phyloP scores from a whole-genome alignment of 2,797 vertebrate genomes.

The Enteromius radiatus region DNA sequence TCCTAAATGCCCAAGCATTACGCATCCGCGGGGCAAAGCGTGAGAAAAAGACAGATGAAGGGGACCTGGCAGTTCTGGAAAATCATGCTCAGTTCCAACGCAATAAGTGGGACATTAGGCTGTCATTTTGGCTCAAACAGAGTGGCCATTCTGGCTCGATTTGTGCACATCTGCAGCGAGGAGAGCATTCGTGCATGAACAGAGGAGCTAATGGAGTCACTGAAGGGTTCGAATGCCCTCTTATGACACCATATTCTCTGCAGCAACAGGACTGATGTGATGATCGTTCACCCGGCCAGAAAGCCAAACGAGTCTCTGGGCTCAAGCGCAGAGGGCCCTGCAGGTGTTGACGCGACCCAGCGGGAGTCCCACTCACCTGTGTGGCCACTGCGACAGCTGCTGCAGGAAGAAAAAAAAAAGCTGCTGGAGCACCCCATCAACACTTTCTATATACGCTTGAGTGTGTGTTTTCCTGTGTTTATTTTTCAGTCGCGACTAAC shows the following conservation, averaged over 20 bases:
- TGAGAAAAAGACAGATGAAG: conserved; percentile 21
- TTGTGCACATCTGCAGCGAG: conserved; percentile 29
- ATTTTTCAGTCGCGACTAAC: conserved; percentile 30
- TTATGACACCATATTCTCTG: conserved; percentile 22
- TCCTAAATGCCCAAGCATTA: conserved; percentile 17
- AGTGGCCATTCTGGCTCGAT: conserved; percentile 35
- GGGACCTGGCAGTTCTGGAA: conserved; percentile 15
- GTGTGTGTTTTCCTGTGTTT: conserved; percentile 32
- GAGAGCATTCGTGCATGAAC: conserved; percentile 23
- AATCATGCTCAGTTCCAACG: conserved; percentile 32
- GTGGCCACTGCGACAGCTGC: conserved; percentile 7
- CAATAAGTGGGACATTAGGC: conserved; percentile 59
- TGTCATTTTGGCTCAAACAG: conserved; percentile 41
- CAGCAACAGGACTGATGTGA: conserved; percentile 21
- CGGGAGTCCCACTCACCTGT: not conserved
- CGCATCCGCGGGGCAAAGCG: not conserved
- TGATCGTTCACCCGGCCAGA: conserved; percentile 10
- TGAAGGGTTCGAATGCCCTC: conserved; percentile 10
- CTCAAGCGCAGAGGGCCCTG: not conserved
- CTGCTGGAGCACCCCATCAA: conserved; percentile 5
- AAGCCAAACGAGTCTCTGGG: conserved; percentile 1
- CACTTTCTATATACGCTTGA: not conserved
- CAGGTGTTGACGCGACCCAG: not conserved
- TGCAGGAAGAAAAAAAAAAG: not conserved
- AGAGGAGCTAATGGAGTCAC: conserved; percentile 27